Evolutionary conservation across 1,140 invertebrate genomes (phyloP), one percentile per base, ranked within the genome.

Genomic region (Papilio dardanus): DNA sequence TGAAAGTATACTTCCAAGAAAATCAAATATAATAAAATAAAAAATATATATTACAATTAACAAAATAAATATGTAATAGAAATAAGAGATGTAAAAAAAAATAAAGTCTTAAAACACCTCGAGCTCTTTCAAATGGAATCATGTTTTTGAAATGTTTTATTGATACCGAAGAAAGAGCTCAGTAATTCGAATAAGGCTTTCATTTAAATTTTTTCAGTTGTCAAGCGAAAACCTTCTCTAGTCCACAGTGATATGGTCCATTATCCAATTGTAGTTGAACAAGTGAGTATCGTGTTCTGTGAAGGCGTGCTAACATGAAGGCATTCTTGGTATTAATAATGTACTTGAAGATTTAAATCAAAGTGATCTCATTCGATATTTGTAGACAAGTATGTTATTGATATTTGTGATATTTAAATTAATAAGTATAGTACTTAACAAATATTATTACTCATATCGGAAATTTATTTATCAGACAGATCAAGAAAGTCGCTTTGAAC

Each of bases 81-180:
- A 62, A 30, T 58, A 12, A 58, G 54, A 58, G 2, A 14, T 10
- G 21, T 7, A 19, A 21, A 28, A 62, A 62, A 50, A 62, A 62
- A 62, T 62, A 62, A 62, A 62, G 54, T 62, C 54, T 62, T 62
- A 62, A 62, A 62, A 62, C 54, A 62, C 54, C 54, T 62, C 24
- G 54, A 62, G 54, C 54, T 62, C 54, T 62, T 62, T 62, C 54
- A 62, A 62, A 62, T 62, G 54, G 24, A 62, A 62, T 62, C 54
- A 62, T 62, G 54, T 62, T 62, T 62, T 62, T 24, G 24, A 62
- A 62, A 62, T 62, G 54, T 62, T 62, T 62, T 62, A 62, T 62
- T 62, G 54, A 62, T 62, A 14, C 54, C 54, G 54, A 62, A 62
- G 54, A 62, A 62, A 28, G 54, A 62, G 54, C 54, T 62, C 54